Evolutionary conservation across 2,888 invertebrate species (phyloP), one percentile per base, ranked within the genome.

Genomic region (Diaperis boleti): DNA sequence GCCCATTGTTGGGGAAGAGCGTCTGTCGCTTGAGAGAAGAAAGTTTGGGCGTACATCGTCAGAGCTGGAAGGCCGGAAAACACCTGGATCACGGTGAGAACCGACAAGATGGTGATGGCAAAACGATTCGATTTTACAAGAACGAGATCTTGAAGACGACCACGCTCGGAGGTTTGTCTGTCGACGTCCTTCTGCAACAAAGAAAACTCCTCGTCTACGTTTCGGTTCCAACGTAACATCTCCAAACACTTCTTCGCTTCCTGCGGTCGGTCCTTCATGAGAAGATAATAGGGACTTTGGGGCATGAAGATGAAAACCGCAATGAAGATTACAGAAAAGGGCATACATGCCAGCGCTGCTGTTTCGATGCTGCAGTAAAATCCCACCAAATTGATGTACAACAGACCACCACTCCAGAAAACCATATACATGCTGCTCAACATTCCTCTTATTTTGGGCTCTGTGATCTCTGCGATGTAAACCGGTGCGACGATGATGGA

Each of bases 101-200:
- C 84, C 7, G 88, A 73, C 35, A 85, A 83, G 54, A 90, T 85
- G 72, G 85, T 81, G 72, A 90, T 82, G 1, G 89, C 89, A 78
- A 85, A 85, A 66, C 85, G 83, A 71, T 87, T 86, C 0, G 84
- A 84, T 3, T 82, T 82, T 69, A 85, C 84, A n/a, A 80, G 79
- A 47, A 87, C 71, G 29, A 88, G 76, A 73, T 87, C 87, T 59
- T 78, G 73, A 80, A 85, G 84, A 0, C 82, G 82, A n/a, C n/a
- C n/a, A n/a, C n/a, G n/a, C n/a, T 78, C 77, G 1, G 74, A 74
- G 62, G 74, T 73, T 57, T 79, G 78, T n/a, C 76, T 62, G 8
- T 70, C 55, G 1, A 79, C 77, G 59, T 75, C 76, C 1, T 29
- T 39, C 4, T 66, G 66, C 8, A 79, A 60, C 5, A 60, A 61